Evolutionary conservation across 2,113 vertebrate genomes (phyloP).

Genomic region (Ictalurus punctatus): DNA sequence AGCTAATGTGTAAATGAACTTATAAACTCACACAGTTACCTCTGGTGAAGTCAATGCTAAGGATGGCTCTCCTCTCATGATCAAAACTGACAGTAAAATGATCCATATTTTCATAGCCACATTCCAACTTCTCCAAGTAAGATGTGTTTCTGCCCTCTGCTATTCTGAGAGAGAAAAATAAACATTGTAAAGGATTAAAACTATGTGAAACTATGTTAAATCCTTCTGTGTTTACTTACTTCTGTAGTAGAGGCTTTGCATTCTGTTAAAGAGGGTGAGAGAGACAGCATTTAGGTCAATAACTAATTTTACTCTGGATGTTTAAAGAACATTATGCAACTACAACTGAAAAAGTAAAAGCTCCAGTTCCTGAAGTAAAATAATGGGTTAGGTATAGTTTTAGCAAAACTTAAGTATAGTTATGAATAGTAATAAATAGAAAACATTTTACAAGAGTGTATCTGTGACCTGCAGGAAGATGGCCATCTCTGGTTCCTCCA

Average conservation of each 20-base stretch:
- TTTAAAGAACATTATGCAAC: background rate
- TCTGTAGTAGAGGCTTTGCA: constrained; percentile 87
- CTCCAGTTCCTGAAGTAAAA: background rate
- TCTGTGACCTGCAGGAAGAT: constrained; percentile 87
- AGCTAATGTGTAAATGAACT: background rate
- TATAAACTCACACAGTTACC: constrained; percentile 65
- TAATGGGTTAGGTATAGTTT: background rate
- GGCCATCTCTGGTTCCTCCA: constrained; percentile 94
- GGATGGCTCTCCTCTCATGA: constrained; percentile 83
- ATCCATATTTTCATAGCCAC: constrained; percentile 90
- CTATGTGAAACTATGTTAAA: background rate
- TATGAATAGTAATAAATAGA: background rate
- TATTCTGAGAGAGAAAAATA: constrained; percentile 74
- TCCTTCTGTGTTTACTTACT: constrained; percentile 76
- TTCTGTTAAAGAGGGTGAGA: constrained; percentile 73
- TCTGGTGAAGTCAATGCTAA: constrained; percentile 84
- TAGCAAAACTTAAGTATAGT: background rate
- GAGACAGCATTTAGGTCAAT: background rate
- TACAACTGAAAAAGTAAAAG: background rate
- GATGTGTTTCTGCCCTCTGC: constrained; percentile 80
- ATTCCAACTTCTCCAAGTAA: constrained; percentile 88
- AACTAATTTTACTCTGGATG: background rate
- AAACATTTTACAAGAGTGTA: background rate
- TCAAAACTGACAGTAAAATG: constrained; percentile 86
- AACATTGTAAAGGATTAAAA: background rate